Evolutionary conservation across 2,797 vertebrate genomes (phyloP).

Genomic region (Sebastes kiyomatsui): DNA sequence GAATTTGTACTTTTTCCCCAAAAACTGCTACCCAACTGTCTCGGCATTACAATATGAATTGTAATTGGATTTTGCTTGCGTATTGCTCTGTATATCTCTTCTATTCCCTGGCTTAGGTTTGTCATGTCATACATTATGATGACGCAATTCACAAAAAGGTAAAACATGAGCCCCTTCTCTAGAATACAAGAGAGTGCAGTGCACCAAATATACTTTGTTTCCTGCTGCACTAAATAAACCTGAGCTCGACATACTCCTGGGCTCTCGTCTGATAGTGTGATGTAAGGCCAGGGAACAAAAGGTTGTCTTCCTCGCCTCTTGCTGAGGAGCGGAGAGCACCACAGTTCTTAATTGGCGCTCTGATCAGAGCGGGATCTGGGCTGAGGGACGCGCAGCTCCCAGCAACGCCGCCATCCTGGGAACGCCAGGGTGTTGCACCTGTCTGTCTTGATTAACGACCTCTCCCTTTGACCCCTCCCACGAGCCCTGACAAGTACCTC

Average conservation of each 20-base stretch:
- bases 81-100: not conserved
- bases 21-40: not conserved
- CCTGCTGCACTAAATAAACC: constrained; percentile 6
- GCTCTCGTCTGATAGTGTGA: constrained; percentile 43
- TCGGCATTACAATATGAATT: not conserved
- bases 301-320: constrained; percentile 56
- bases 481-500: constrained; percentile 58
- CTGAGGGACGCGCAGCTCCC: constrained; percentile 51
- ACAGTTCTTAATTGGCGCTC: constrained; percentile 70
- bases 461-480: constrained; percentile 70
- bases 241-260: constrained; percentile 44
- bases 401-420: constrained; percentile 50
- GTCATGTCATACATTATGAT: not conserved
- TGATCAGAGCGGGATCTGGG: constrained; percentile 67
- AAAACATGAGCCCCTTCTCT: not conserved
- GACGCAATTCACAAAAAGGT: not conserved
- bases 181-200: not conserved
- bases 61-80: not conserved
- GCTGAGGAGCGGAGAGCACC: constrained; percentile 47
- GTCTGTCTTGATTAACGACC: constrained; percentile 79
- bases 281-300: constrained; percentile 69
- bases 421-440: constrained; percentile 57
- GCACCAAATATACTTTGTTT: constrained; percentile 16
- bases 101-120: not conserved
- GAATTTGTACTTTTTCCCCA: not conserved